These are phyloP conservation scores for Metallyticus violacea DNA, from an alignment of 2,888 invertebrate species.

Conservation along the genomic window DNA sequence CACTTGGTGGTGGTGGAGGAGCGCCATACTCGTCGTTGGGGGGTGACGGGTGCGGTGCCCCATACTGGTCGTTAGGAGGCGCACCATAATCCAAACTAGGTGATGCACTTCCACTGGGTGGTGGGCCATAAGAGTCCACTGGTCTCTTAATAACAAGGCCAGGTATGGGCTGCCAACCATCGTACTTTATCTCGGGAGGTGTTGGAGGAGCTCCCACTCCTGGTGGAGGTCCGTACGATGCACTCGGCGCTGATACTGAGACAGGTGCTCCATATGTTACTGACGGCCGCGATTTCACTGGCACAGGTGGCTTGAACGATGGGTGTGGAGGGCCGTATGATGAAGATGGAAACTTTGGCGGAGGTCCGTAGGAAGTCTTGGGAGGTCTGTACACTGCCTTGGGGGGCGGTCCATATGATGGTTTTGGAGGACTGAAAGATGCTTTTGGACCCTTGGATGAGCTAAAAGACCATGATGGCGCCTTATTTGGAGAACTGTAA, in stretches of 20 bases:
- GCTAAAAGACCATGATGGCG: conserved; percentile 22
- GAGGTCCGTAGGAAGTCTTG: conserved; percentile 34
- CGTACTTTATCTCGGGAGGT: conserved; percentile 71
- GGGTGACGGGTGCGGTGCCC: conserved; percentile 19
- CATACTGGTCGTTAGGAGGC: neutral
- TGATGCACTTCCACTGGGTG: conserved; percentile 23
- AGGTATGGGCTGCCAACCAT: conserved; percentile 84
- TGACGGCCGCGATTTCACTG: conserved; percentile 39
- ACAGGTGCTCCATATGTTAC: conserved; percentile 37
- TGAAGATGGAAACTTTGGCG: conserved; percentile 28
- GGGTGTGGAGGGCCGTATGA: conserved; percentile 29
- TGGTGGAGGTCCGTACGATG: conserved; percentile 39
- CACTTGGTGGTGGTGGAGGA: conserved; percentile 19
- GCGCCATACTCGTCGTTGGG: conserved; percentile 32
- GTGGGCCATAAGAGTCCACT: conserved; percentile 32
- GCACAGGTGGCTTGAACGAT: conserved; percentile 21
- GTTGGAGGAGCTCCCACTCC: conserved; percentile 73
- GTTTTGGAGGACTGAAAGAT: conserved; percentile 38
- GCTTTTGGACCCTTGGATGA: conserved; percentile 31
- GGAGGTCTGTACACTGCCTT: conserved; percentile 32
- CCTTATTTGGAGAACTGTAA: neutral
- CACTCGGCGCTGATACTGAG: conserved; percentile 31
- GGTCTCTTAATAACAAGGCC: conserved; percentile 50
- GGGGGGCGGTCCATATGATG: conserved; percentile 33
- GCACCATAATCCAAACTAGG: conserved; percentile 27